These are phyloP conservation scores for Trinectes maculatus DNA, from an alignment of 2,113 vertebrate genomes.

Conservation along the genomic window DNA sequence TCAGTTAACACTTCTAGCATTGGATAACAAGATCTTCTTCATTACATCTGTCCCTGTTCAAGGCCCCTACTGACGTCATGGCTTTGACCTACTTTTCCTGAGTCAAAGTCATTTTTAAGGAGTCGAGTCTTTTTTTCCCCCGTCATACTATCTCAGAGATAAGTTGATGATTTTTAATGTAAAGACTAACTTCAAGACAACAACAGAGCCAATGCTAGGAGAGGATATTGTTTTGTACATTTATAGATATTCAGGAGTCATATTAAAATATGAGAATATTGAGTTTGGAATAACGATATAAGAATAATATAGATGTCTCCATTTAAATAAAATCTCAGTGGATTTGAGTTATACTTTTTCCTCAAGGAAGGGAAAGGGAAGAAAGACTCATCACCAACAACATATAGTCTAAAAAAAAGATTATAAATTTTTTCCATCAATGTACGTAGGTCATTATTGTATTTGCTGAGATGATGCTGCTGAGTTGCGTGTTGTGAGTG, in stretches of 20 bases:
- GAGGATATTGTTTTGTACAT: background rate
- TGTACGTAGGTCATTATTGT: no score
- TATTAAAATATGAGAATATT: background rate
- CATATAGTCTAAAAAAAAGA: background rate
- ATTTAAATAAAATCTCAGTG: constrained; percentile 6
- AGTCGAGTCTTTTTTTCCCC: constrained; percentile 34
- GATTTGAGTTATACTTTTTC: background rate
- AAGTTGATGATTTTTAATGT: background rate
- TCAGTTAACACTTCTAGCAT: background rate
- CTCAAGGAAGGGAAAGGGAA: constrained; percentile 2
- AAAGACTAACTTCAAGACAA: background rate
- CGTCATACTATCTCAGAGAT: background rate
- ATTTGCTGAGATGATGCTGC: background rate
- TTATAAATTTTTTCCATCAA: background rate
- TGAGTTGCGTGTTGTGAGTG: background rate
- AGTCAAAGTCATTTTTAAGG: constrained; percentile 26
- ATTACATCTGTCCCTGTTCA: constrained; percentile 29
- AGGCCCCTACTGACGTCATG: constrained; percentile 27
- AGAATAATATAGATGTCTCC: background rate
- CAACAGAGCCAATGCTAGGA: no score
- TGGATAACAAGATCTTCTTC: constrained; percentile 21
- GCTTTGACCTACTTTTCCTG: constrained; percentile 64
- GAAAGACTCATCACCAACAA: constrained; percentile 6
- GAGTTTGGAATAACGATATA: background rate
- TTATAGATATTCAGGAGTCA: background rate